Base-by-base conservation (phyloP, 2,888 invertebrate species). In the Drosophila algonquin region DNA sequence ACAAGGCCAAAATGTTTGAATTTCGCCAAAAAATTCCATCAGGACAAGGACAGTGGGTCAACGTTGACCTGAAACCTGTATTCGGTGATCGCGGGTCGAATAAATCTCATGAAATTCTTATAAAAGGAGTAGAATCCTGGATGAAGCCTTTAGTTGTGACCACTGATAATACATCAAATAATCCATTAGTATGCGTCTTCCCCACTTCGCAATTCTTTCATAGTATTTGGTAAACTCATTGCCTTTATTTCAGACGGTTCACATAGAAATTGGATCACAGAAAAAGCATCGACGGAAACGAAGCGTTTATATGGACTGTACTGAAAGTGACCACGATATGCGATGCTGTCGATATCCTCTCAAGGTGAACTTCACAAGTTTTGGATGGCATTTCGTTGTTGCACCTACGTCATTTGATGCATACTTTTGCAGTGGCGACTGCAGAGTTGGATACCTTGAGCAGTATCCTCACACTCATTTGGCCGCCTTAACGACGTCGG, bases 361-460 rank as follows among this genome's bases (percentile, higher is more conserved):
- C 50, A 95, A 95, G 14, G 97, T 99, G 16, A 97, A 98, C 93
- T 99, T 99, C 92, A 90, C 90, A 21, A 90, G 90, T 57, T 98
- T 99, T 90, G 98, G 98, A 30, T 99, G 98, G 98, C 97, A 98
- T 91, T 99, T 98, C 96, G 97, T 99, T 87, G 97, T 99, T 68
- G 98, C 98, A 0, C 99, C 99, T 0, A 97, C 97, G 89, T 94
- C 95, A 71, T 99, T 98, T 93, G 96, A 97, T 89, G 98, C 99
- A 8, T 97, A 98, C 93, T 98, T 98, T 93, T 99, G 99, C 93
- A 95, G 97, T 61, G 98, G 99, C 8, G 97, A 98, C 87, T 99
- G 99, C 92, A 96, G 96, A 0, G 96, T 95, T 92, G 95, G 97
- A 57, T 97, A 97, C 91, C 93, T 97, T 72, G 97, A 97, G 90